Percentiles rank a stretch among this genome's conserved stretches.
phyloP scores from a whole-genome alignment of 1,140 invertebrate species.

The Phthorimaea operculella region DNA sequence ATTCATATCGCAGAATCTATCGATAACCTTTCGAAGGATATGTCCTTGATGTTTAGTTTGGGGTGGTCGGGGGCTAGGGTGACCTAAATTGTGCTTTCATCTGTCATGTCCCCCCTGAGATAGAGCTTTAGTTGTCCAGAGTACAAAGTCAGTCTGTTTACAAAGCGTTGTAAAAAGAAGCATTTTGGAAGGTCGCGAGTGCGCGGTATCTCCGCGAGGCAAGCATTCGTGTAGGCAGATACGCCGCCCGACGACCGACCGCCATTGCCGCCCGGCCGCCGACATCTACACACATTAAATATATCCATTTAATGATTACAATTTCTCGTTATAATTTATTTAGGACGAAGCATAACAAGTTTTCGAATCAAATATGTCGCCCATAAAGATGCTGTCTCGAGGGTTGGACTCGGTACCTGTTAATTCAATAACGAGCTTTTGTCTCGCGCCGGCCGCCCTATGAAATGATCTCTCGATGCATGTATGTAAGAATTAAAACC shows the following conservation, averaged over 20 bases:
- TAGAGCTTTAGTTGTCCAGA: background rate
- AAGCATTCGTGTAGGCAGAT: slow-evolving; percentile 59
- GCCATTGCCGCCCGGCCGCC: slow-evolving; percentile 34
- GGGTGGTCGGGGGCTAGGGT: no score
- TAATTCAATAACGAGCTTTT: slow-evolving; percentile 52
- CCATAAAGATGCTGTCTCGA: slow-evolving; percentile 63
- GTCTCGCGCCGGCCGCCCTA: slow-evolving; percentile 24
- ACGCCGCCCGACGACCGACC: slow-evolving; percentile 19
- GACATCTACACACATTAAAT: slow-evolving; percentile 58
- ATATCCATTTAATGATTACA: slow-evolving; percentile 67
- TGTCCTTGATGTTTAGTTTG: no score
- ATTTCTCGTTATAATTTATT: slow-evolving; percentile 68
- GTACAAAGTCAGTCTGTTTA: background rate
- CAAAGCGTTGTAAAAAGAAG: slow-evolving; percentile 23
- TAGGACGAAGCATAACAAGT: slow-evolving; percentile 66
- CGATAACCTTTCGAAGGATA: no score
- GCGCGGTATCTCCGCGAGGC: slow-evolving; percentile 46
- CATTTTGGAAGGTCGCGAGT: slow-evolving; percentile 42
- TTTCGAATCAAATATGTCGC: slow-evolving; percentile 67
- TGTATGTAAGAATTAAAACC: slow-evolving; percentile 63
- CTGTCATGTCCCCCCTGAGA: no score
- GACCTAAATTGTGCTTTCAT: no score
- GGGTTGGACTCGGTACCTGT: slow-evolving; percentile 48
- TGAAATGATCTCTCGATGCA: slow-evolving; percentile 50
- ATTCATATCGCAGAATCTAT: no score